Evolutionary conservation across 2,113 vertebrate species (phyloP), one percentile per base, ranked within the genome.

Genomic region (Calypte anna): DNA sequence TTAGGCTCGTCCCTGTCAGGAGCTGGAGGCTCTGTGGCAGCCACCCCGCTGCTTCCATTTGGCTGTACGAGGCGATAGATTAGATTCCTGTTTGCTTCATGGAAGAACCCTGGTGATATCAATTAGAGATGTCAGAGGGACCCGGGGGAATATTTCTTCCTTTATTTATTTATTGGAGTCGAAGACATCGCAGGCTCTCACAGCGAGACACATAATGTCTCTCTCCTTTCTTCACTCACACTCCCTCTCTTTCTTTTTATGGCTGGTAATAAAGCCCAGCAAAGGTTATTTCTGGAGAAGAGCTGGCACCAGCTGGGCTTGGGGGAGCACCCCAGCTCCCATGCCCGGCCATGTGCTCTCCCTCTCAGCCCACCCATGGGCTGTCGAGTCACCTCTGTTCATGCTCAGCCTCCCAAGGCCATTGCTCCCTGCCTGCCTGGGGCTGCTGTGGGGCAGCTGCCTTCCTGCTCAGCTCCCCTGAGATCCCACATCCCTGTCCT

Each of bases 1-100:
- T 93, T 92, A 91, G 84, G 43, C 1, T 33, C 55, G 50, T 97
- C 87, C 94, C 94, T 69, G 70, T 96, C 96, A 96, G 96, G 94
- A 97, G 80, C 89, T 89, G 66, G 85, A 96, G 92, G 95, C 96
- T 92, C 77, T 7, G 75, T 93, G 85, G 48, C 64, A 92, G 96
- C 77, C 82, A 40, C 88, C 96, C 97, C 2, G 92, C 97, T 97
- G 97, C 94, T 97, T 96, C 94, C 97, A 96, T 89, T 97, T 94
- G 91, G 88, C 96, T 88, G 92, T 86, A 86, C 2, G 31, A 96
- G 96, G 91, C 94, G 31, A 86, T 92, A 95, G 96, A 97, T 98
- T 96, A 95, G 93, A 97, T 96, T 97, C 94, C 96, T 91, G 91
- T 96, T 97, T 97, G 97, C 96, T 96, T 72, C 96, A 85, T 38